Evolutionary conservation across 2,797 vertebrate genomes (phyloP), one percentile per base, ranked within the genome.

Genomic region (Acanthurus lineatus): DNA sequence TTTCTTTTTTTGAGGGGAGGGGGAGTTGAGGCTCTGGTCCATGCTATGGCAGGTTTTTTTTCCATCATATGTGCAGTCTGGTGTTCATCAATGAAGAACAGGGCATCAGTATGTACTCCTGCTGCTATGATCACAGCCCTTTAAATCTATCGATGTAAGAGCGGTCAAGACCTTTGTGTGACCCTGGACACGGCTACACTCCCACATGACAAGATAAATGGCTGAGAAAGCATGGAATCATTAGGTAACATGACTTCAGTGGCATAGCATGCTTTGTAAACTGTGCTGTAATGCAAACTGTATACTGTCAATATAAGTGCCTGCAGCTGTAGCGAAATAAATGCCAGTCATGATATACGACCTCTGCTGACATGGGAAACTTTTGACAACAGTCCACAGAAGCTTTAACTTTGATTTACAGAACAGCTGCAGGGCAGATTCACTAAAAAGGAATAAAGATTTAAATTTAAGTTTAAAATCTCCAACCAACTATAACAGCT

Each of bases 81-180:
- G 5, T 42, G 45, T 54, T 9, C 59, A 78, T 87, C 17, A 64
- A 82, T 78, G 57, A 79, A 81, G 44, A 74, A 48, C 16, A 0
- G 66, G 64, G 65, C 81, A 79, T 72, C 69, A 52, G 7, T 58
- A 8, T 42, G 71, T 28, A 63, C 75, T 83, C 70, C 69, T 56
- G 48, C 70, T 59, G 69, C 76, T 77, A 68, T 67, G 76, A 76
- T 81, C 80, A 69, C 82, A 72, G 72, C 76, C 38, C 35, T 77
- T 85, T 70, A 77, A 9, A 75, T 72, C 67, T 57, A 73, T 84
- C 25, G 8, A 81, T 74, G 57, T 61, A 65, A 40, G 54, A 67
- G 44, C 32, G 56, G 58, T 5, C 69, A 71, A 71, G 76, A 79
- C 58, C 74, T 79, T 10, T 17, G 59, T 62, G 69, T 71, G 85